Percentiles rank a stretch among this genome's conserved stretches.
Evolutionary conservation across 2,113 vertebrate genomes (phyloP).

Genomic region (Caranx ignobilis): DNA sequence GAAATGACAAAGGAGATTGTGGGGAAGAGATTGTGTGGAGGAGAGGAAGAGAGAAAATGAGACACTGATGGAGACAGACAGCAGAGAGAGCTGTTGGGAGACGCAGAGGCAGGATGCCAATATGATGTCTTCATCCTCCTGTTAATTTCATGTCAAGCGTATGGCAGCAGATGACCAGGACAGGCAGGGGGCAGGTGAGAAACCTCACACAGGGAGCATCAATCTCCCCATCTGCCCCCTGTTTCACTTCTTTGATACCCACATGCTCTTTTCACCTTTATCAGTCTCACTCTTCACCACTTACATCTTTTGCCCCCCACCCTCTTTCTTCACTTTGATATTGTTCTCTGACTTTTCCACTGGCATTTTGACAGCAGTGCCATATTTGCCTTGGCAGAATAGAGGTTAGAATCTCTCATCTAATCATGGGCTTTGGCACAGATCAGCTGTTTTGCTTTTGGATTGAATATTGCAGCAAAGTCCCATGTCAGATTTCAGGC

Average conservation of each 20-base stretch:
- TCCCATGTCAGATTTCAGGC: background rate
- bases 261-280: constrained; percentile 7
- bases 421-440: background rate
- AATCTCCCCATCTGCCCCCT: constrained; percentile 14
- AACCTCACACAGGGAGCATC: constrained; percentile 49
- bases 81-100: constrained; percentile 46
- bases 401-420: background rate
- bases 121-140: constrained; percentile 71
- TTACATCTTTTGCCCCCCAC: background rate
- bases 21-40: background rate
- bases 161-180: constrained; percentile 64
- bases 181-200: constrained; percentile 60
- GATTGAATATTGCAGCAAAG: background rate
- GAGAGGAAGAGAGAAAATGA: constrained; percentile 49
- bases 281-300: background rate
- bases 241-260: background rate
- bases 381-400: background rate
- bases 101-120: constrained; percentile 61
- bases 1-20: constrained; percentile 31
- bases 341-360: too few relatives aligned
- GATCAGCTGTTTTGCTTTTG: background rate
- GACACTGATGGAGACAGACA: constrained; percentile 61
- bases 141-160: constrained; percentile 65
- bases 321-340: background rate
- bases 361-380: background rate